Evolutionary conservation across 2,113 vertebrate genomes (phyloP).

Genomic region (Rhinopomastus cyanomelas): DNA sequence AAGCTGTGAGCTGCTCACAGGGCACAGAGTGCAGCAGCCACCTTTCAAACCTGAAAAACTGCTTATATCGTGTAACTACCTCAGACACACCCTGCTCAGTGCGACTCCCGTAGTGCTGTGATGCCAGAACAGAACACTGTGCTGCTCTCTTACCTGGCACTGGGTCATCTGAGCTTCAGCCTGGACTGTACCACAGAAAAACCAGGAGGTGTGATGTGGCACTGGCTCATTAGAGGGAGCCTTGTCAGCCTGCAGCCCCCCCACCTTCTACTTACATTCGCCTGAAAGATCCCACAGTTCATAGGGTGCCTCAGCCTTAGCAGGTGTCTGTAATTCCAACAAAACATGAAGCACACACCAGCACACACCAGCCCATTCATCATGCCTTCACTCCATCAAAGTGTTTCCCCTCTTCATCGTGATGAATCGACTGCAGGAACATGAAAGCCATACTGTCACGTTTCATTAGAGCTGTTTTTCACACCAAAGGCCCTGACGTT

Average conservation of each 20-base stretch:
- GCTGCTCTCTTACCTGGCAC: not conserved
- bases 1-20: not conserved
- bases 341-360: not conserved
- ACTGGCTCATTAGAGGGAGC: not conserved
- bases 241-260: not conserved
- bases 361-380: not conserved
- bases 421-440: not conserved
- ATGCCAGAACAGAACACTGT: too few species aligned
- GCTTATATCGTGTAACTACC: not conserved
- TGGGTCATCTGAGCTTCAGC: not conserved
- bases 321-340: not conserved
- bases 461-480: not conserved
- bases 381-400: not conserved
- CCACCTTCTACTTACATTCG: fast-evolving
- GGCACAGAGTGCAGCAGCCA: not conserved
- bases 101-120: not conserved
- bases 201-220: fast-evolving
- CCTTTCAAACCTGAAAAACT: not conserved
- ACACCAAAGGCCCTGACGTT: not conserved
- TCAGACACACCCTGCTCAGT: fast-evolving
- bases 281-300: not conserved
- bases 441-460: not conserved
- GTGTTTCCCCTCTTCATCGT: not conserved
- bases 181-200: not conserved
- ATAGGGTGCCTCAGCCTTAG: not conserved